Evolutionary conservation across 2,888 invertebrate genomes (phyloP).

Genomic region (Nipponacmea schrenckii): DNA sequence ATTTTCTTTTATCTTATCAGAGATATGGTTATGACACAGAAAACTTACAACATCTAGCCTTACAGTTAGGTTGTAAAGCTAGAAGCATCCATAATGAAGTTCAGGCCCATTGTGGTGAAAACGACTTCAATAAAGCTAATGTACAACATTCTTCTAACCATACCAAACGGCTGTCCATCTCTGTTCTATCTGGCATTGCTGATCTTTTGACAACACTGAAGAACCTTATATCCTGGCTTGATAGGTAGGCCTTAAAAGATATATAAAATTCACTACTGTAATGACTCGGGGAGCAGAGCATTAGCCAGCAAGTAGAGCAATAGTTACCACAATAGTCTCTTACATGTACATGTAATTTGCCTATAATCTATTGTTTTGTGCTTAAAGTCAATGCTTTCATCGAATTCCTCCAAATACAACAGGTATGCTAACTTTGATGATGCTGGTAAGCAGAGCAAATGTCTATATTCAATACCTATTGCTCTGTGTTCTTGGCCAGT

Average conservation of each 20-base stretch:
- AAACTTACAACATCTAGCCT: conserved; percentile 88
- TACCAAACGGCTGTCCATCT: conserved; percentile 41
- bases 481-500: too few species aligned
- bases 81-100: conserved; percentile 81
- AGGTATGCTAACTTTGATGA: too few species aligned
- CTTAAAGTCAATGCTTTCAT: too few species aligned
- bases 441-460: too few species aligned
- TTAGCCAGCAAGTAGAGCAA: background rate
- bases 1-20: conserved; percentile 71
- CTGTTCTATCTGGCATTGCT: conserved; percentile 83
- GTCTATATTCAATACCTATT: too few species aligned
- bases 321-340: too few species aligned
- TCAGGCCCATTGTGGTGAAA: conserved; percentile 69
- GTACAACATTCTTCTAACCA: conserved; percentile 31
- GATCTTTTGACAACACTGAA: conserved; percentile 86
- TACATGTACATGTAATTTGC: too few species aligned
- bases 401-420: too few species aligned
- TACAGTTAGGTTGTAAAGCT: conserved; percentile 86
- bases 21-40: conserved; percentile 91
- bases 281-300: too few species aligned
- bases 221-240: conserved; percentile 89
- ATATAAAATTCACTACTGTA: too few species aligned
- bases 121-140: conserved; percentile 55
- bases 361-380: too few species aligned
- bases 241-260: conserved; percentile 76